Base-by-base conservation (phyloP, 2,888 invertebrate genomes). In the Zonitis immaculata region DNA sequence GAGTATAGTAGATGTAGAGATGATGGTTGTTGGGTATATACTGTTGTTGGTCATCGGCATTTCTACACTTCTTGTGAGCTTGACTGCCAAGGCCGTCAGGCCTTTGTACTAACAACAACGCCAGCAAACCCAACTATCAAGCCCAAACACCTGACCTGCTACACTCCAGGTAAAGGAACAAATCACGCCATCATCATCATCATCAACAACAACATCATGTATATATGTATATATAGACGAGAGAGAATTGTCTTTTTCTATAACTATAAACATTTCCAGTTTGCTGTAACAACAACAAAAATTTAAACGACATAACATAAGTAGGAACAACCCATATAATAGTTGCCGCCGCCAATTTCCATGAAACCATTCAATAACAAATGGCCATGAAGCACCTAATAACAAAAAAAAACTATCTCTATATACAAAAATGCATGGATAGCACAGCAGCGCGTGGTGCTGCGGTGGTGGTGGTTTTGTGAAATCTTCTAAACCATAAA, bases 31-130 rank as follows among this genome's bases (percentile, higher is more conserved):
- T 35, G 35, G 32, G 16, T 35, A 18, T n/a, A n/a, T n/a, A n/a
- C n/a, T n/a, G n/a, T 27, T 52, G 56, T 57, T 64, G 64, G 60
- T 63, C 62, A 63, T 59, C 61, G 61, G 60, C 62, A 60, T 64
- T 61, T 56, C 56, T 53, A 58, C 52, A 55, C 43, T n/a, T n/a
- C n/a, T n/a, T n/a, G n/a, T n/a, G n/a, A n/a, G 55, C 49, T 52
- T 35, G 30, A 48, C 53, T 57, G 48, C 59, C 64, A 64, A 64
- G 64, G 64, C 57, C 64, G 62, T 55, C 64, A 60, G 60, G 64
- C 62, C 64, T 60, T 59, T 62, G 58, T 58, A 60, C 57, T n/a
- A n/a, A n/a, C n/a, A n/a, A n/a, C n/a, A n/a, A n/a, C n/a, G n/a
- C n/a, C n/a, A n/a, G n/a, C 49, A 52, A 63, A 60, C 61, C 18